phyloP scores from a whole-genome alignment of 2,113 vertebrate genomes.

The Trochalopteron elliotii region DNA sequence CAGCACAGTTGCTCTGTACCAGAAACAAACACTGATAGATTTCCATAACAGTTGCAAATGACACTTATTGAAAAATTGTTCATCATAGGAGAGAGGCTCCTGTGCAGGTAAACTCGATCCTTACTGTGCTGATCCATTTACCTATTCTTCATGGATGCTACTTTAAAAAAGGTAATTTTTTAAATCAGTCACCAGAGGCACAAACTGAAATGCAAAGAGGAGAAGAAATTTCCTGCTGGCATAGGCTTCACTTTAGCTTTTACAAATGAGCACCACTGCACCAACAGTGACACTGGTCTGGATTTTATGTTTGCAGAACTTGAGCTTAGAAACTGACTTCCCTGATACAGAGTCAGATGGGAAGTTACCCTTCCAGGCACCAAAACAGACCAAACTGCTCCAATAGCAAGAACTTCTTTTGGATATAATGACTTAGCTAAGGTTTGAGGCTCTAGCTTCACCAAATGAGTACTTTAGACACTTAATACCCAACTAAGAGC shows the following conservation, averaged over 20 bases:
- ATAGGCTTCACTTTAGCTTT: not conserved
- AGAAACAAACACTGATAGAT: not conserved
- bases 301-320: not conserved
- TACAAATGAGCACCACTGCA: not conserved
- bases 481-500: not conserved
- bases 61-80: not conserved
- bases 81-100: not conserved
- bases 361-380: not conserved
- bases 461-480: not conserved
- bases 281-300: not conserved
- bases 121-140: not conserved
- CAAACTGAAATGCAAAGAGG: not conserved
- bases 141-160: not conserved
- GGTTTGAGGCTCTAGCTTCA: not conserved
- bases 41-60: not conserved
- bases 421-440: not conserved
- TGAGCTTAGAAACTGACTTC: not conserved
- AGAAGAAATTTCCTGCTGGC: not conserved
- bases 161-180: not conserved
- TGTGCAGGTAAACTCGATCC: not conserved
- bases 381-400: not conserved
- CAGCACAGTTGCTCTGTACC: not conserved
- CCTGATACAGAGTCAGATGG: not conserved
- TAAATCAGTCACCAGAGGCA: not conserved
- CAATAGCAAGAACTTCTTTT: not conserved